Evolutionary conservation across 35 echinoderm and acorn worm genomes (phyloP).

Genomic region (Heliocidaris tuberculata): DNA sequence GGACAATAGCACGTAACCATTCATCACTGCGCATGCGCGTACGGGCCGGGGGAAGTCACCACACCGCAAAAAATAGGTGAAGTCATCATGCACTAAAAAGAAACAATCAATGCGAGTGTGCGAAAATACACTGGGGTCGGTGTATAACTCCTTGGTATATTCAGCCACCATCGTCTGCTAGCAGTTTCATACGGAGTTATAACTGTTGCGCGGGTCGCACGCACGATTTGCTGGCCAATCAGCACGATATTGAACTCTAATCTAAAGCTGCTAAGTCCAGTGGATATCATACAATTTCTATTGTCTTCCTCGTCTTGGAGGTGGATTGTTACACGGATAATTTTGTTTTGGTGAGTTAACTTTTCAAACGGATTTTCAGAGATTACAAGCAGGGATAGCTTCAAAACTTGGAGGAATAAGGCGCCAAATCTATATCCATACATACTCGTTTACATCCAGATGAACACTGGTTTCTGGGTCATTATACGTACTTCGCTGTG

Average conservation of each 20-base stretch:
- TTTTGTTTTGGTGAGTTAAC: not conserved
- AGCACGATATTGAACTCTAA: no score
- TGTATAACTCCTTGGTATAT: no score
- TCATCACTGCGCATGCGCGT: not conserved
- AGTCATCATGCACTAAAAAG: not conserved
- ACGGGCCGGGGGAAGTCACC: not conserved
- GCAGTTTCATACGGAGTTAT: not conserved
- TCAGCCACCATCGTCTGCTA: not conserved
- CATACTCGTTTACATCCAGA: no score
- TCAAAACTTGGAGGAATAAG: not conserved
- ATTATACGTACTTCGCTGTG: no score
- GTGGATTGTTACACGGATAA: not conserved
- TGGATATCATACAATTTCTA: not conserved
- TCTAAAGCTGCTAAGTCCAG: not conserved
- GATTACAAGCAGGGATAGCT: not conserved
- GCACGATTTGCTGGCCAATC: not conserved
- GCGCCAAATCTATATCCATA: no score
- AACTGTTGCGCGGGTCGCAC: not conserved
- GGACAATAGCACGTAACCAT: not conserved
- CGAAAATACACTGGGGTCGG: not conserved
- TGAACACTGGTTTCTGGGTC: no score
- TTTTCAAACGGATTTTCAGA: not conserved
- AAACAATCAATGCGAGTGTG: not conserved
- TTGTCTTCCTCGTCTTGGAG: not conserved
- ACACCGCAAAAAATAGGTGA: slow-evolving; percentile 1